phyloP scores from a whole-genome alignment of 2,797 vertebrate genomes.

The Holocentrus rufus region DNA sequence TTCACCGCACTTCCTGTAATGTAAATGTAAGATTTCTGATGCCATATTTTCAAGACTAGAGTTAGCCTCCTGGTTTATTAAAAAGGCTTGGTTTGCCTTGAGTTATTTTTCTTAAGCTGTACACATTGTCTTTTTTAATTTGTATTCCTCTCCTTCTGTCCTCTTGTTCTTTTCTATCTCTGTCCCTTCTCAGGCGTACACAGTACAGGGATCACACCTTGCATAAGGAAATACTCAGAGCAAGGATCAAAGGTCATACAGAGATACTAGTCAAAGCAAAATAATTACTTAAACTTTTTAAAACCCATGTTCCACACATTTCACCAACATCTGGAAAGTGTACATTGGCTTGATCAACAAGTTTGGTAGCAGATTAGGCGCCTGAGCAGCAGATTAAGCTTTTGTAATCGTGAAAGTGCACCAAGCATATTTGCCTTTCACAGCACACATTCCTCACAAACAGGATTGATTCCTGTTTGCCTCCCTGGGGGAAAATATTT shows the following conservation, averaged over 20 bases:
- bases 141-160: constrained; percentile 55
- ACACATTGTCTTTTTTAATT: constrained; percentile 55
- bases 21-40: constrained; percentile 62
- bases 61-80: constrained; percentile 61
- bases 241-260: constrained; percentile 52
- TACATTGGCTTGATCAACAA: constrained; percentile 14
- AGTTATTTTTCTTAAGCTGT: constrained; percentile 63
- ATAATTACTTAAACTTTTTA: constrained; percentile 17
- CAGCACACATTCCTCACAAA: constrained; percentile 24
- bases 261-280: constrained; percentile 20
- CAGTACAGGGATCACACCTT: constrained; percentile 70
- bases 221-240: constrained; percentile 55
- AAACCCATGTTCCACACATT: constrained; percentile 31
- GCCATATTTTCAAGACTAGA: constrained; percentile 71
- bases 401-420: neutral
- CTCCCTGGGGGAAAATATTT: neutral
- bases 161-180: constrained; percentile 53
- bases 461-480: constrained; percentile 27
- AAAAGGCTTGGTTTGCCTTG: constrained; percentile 69
- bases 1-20: constrained; percentile 56
- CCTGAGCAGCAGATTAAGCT: neutral
- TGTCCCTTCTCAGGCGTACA: constrained; percentile 74
- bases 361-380: constrained; percentile 37
- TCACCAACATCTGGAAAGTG: constrained; percentile 24
- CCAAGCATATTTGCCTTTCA: constrained; percentile 10